phyloP scores from a whole-genome alignment of 2,113 vertebrate species.

The Egretta garzetta region DNA sequence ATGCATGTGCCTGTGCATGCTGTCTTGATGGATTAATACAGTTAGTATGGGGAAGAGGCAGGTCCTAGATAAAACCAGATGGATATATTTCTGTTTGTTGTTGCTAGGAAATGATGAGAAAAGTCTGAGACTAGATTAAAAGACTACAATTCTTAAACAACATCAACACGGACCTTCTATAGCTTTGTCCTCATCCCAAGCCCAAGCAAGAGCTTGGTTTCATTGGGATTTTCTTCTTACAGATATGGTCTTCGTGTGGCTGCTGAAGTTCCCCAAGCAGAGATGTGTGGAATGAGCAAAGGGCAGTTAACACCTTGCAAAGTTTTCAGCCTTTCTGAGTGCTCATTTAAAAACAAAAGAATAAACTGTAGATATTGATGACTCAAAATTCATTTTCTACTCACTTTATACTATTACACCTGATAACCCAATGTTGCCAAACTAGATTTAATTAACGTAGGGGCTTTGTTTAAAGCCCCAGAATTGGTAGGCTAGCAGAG shows the following conservation, averaged over 20 bases:
- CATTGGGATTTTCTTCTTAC: not conserved
- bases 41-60: not conserved
- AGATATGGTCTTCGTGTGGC: not conserved
- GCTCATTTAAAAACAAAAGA: not conserved
- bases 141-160: not conserved
- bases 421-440: slow-evolving; percentile 15
- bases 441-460: slow-evolving; percentile 12
- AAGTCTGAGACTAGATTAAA: not conserved
- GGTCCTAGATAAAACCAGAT: not conserved
- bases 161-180: not conserved
- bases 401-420: not conserved
- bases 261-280: not conserved
- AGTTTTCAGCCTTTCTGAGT: not conserved
- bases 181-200: not conserved
- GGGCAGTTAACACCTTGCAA: not conserved
- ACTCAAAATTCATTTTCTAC: slow-evolving; percentile 13
- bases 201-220: not conserved
- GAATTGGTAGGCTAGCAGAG: not conserved
- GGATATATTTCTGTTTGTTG: not conserved
- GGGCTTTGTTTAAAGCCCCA: slow-evolving; percentile 26
- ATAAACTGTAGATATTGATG: not conserved
- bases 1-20: not conserved
- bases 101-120: not conserved
- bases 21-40: not conserved
- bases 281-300: not conserved